These are phyloP conservation scores for Turdus rufiventris DNA, from an alignment of 2,113 vertebrate species.

Conservation along the genomic window DNA sequence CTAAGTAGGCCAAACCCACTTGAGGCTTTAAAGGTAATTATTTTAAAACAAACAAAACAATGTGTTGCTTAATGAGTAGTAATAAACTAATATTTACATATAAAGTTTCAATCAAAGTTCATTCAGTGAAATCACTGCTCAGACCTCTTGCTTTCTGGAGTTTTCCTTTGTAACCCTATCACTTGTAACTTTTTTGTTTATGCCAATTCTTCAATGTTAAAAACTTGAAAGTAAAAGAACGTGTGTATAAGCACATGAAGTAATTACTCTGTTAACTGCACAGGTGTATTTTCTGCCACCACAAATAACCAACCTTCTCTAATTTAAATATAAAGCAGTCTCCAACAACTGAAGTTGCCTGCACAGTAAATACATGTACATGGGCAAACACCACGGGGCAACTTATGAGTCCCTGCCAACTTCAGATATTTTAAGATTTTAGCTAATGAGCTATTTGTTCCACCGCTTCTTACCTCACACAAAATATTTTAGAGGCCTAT, in stretches of 20 bases:
- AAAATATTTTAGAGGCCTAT: background rate
- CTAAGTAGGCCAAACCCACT: background rate
- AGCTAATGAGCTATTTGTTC: background rate
- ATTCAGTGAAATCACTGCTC: background rate
- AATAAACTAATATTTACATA: background rate
- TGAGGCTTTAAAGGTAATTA: background rate
- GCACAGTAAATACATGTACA: background rate
- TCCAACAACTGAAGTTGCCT: background rate
- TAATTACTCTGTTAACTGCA: background rate
- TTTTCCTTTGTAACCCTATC: background rate
- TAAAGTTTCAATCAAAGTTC: conserved; percentile 8
- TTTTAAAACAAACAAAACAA: background rate
- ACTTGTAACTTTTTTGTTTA: background rate
- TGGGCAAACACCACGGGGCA: background rate
- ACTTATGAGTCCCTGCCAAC: background rate
- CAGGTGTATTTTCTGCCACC: background rate
- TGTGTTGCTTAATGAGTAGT: background rate
- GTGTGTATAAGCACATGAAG: background rate
- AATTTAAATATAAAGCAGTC: background rate
- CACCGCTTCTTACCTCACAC: background rate
- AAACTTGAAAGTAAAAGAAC: background rate
- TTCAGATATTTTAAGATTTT: background rate
- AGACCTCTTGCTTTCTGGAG: background rate
- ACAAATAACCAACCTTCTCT: background rate
- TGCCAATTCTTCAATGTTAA: background rate